phyloP scores from a whole-genome alignment of 2,888 invertebrate genomes.

The Hypsopygia costalis region DNA sequence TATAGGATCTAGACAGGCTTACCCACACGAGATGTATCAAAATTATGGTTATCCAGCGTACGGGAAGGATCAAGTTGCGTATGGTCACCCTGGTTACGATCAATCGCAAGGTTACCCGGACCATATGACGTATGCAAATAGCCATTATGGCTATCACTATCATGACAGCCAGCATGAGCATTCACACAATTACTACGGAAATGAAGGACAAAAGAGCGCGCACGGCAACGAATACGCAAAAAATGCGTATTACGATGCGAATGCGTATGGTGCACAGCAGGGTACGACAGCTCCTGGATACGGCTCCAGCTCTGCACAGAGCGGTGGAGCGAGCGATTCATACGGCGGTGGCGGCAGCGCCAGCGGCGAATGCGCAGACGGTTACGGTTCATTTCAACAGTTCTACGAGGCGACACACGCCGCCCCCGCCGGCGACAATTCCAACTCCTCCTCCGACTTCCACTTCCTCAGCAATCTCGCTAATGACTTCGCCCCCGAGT shows the following conservation, averaged over 20 bases:
- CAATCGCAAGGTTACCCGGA: slow-evolving; percentile 67
- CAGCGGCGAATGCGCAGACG: slow-evolving; percentile 82
- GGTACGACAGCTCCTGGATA: slow-evolving; percentile 37
- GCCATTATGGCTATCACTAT: slow-evolving; percentile 75
- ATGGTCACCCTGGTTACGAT: slow-evolving; percentile 81
- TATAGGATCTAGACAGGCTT: slow-evolving; percentile 55
- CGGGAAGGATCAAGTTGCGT: slow-evolving; percentile 74
- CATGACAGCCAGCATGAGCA: slow-evolving; percentile 69
- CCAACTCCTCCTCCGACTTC: slow-evolving; percentile 96
- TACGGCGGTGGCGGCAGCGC: slow-evolving; percentile 47
- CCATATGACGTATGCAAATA: slow-evolving; percentile 67
- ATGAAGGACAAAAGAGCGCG: slow-evolving; percentile 72
- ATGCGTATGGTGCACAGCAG: slow-evolving; percentile 58
- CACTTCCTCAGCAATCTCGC: slow-evolving; percentile 95
- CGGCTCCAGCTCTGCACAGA: slow-evolving; percentile 32
- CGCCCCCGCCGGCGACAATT: slow-evolving; percentile 85
- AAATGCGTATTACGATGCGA: slow-evolving; percentile 70
- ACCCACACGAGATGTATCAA: slow-evolving; percentile 75
- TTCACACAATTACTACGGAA: slow-evolving; percentile 64
- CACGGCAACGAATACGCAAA: slow-evolving; percentile 75
- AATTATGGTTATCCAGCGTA: slow-evolving; percentile 76
- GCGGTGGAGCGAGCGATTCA: slow-evolving; percentile 60
- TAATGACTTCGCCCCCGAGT: slow-evolving; percentile 95
- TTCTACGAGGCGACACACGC: slow-evolving; percentile 83
- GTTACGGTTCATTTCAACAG: slow-evolving; percentile 86